Evolutionary conservation across 37 sponge, comb jelly and placozoan genomes (phyloP), one percentile per base, ranked within the genome.

Genomic region (Oscarella lobularis): DNA sequence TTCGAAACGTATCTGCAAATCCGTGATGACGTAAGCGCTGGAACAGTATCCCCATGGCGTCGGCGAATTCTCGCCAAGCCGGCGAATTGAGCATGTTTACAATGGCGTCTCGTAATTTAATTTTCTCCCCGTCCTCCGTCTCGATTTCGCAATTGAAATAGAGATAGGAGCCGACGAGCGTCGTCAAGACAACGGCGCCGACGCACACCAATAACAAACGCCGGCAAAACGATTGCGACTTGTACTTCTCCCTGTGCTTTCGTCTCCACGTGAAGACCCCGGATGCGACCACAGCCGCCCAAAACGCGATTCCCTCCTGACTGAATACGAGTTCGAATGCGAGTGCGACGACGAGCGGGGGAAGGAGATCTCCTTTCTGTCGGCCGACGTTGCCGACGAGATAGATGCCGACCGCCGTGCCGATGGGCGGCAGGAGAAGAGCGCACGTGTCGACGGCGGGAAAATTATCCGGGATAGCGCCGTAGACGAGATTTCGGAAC

Each of bases 31-130:
- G 31, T 40, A 72, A 37, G 38, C 81, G n/a, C 5, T 89, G 81
- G 2, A 35, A 36, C 37, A 74, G 37, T 2, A 83, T 31, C 35
- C 71, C 71, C 6, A 68, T 29, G 4, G 71, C 6, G 4, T 68
- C 71, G 81, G 79, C 82, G 32, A 84, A 68, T 32, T 77, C 72
- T 30, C 60, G 37, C 96, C 96, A 95, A 38, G 79, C 80, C 5
- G 86, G 89, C 20, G 92, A 91, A 2, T 73, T 72, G 37, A 85
- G 73, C 54, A 91, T 79, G 75, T 91, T 85, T 36, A 74, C 55
- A 2, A 95, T 3, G 9, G 84, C 89, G 35, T 91, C 92, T 1
- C 85, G 66, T 1, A 95, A 40, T 38, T 85, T 88, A 14, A 95
- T 78, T 0, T 39, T 81, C 74, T 91, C 89, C 27, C 89, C 96